Evolutionary conservation across 2,888 invertebrate species (phyloP).

Genomic region (Ypsolopha sequella): DNA sequence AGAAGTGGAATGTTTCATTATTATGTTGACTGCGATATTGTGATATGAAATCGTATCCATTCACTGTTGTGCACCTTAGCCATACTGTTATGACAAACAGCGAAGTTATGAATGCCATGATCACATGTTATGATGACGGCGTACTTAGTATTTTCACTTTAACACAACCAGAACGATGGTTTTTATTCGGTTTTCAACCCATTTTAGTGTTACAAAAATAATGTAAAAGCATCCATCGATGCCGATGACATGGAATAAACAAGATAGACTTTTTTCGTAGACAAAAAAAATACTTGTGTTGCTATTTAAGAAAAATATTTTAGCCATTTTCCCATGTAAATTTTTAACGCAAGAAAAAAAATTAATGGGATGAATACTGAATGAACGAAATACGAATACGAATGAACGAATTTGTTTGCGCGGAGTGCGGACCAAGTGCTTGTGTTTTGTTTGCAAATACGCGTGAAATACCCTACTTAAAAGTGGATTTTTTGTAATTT

Average conservation of each 20-base stretch:
- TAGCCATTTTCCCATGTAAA: too few species aligned
- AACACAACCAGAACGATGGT: conserved; percentile 29
- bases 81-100: conserved; percentile 61
- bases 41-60: conserved; percentile 64
- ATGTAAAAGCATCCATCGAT: conserved; percentile 57
- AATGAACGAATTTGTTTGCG: not conserved
- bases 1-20: conserved; percentile 64
- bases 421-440: too few species aligned
- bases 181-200: conserved; percentile 57
- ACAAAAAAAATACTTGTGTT: not conserved
- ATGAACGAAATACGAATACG: not conserved
- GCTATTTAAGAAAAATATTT: not conserved
- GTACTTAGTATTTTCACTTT: conserved; percentile 24
- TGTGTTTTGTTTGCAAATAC: not conserved
- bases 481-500: not conserved
- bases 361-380: not conserved
- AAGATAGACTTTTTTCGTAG: conserved; percentile 20
- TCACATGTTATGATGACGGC: conserved; percentile 48
- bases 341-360: too few species aligned
- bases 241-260: conserved; percentile 63
- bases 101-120: conserved; percentile 50
- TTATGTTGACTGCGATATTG: conserved; percentile 52
- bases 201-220: conserved; percentile 59
- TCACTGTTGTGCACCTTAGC: conserved; percentile 57
- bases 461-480: too few species aligned